These are phyloP conservation scores for Vannuccia rotundouncinata DNA, from an alignment of 2,888 invertebrate genomes.

Conservation along the genomic window DNA sequence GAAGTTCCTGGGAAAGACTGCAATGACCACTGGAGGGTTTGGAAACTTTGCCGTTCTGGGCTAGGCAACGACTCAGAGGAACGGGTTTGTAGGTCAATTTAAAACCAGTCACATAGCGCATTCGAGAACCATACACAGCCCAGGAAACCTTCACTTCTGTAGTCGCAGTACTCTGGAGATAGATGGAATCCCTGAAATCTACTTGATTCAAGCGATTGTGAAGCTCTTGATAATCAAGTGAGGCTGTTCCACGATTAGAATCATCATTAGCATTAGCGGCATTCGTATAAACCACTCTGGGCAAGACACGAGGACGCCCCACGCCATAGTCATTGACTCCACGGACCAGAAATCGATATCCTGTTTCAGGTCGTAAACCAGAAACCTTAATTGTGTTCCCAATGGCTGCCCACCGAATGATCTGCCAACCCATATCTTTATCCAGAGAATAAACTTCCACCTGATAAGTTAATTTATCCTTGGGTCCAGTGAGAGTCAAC, in stretches of 20 bases:
- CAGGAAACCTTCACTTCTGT: constrained; percentile 29
- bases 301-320: constrained; percentile 29
- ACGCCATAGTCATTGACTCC: constrained; percentile 25
- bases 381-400: background rate
- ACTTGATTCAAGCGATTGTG: background rate
- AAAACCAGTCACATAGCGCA: constrained; percentile 32
- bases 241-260: background rate
- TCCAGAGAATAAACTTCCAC: constrained; percentile 28
- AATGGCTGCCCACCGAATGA: background rate
- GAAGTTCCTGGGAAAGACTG: constrained; percentile 22
- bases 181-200: background rate
- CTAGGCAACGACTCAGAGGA: constrained; percentile 27
- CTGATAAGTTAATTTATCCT: background rate
- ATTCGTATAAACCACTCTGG: constrained; percentile 18
- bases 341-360: constrained; percentile 35
- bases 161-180: constrained; percentile 25
- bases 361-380: constrained; percentile 31
- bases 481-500: background rate
- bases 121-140: constrained; percentile 9
- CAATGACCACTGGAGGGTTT: background rate
- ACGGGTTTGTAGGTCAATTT: constrained; percentile 31
- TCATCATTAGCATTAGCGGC: background rate
- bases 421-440: constrained; percentile 33
- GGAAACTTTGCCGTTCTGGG: background rate
- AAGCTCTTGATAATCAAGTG: background rate